Percentiles rank a stretch among this genome's conserved stretches.
phyloP scores from a whole-genome alignment of 1,140 invertebrate genomes.

The Eciton burchellii region DNA sequence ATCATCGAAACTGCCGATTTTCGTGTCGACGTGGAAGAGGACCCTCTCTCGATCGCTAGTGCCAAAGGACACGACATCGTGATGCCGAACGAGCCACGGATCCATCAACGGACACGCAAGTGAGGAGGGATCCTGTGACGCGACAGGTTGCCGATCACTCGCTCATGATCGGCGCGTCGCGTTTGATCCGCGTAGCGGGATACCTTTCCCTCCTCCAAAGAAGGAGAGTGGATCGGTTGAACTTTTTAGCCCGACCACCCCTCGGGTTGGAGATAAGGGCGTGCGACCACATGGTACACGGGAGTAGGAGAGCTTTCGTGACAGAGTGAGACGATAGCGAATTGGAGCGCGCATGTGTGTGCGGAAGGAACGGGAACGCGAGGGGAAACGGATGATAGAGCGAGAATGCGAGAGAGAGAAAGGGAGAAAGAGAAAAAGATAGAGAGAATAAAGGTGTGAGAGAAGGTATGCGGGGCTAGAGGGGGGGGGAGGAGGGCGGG shows the following conservation, averaged over 20 bases:
- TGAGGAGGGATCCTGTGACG: background rate
- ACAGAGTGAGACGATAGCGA: slow-evolving; percentile 23
- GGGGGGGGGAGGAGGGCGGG: background rate
- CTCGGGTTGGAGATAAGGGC: slow-evolving; percentile 50
- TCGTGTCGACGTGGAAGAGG: slow-evolving; percentile 68
- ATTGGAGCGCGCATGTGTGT: slow-evolving; percentile 16
- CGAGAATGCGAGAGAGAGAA: background rate
- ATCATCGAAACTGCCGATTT: slow-evolving; percentile 74
- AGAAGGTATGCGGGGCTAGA: background rate
- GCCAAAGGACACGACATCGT: slow-evolving; percentile 29
- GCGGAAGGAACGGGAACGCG: slow-evolving; percentile 8
- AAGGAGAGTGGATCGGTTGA: slow-evolving; percentile 40
- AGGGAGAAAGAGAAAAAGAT: background rate
- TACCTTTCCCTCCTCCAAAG: slow-evolving; percentile 21
- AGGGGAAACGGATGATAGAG: background rate
- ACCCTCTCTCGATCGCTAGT: slow-evolving; percentile 67
- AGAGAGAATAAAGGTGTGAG: slow-evolving; percentile 10
- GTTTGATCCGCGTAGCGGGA: slow-evolving; percentile 29
- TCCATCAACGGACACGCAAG: slow-evolving; percentile 30
- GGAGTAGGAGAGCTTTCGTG: slow-evolving; percentile 48
- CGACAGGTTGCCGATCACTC: slow-evolving; percentile 15
- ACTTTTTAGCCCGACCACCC: slow-evolving; percentile 38
- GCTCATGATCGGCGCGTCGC: background rate
- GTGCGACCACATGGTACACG: slow-evolving; percentile 49
- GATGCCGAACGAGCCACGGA: background rate